Conservation (phyloP, 2,113 vertebrate species). For the Pelecanoides urinatrix region DNA sequence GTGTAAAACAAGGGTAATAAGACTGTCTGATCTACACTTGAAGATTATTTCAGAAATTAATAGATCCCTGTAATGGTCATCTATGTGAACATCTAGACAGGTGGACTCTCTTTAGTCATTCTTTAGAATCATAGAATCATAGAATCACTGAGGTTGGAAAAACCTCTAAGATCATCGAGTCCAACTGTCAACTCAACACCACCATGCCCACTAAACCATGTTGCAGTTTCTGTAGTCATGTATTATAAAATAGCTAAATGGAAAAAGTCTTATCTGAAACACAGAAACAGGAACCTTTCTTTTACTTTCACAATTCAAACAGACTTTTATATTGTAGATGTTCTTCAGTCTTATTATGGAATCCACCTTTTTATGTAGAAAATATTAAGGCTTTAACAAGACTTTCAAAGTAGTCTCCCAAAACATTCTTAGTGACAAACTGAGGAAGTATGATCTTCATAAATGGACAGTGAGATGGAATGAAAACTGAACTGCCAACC, state of each 20-base stretch:
- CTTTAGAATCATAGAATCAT: too few species aligned
- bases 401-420: neutral
- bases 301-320: neutral
- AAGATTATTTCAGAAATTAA: neutral
- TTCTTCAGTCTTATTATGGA: neutral
- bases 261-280: neutral
- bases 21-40: neutral
- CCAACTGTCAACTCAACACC: too few species aligned
- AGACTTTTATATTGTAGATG: neutral
- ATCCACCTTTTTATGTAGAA: neutral
- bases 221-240: neutral
- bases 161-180: too few species aligned
- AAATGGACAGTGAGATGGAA: neutral
- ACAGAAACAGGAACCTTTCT: neutral
- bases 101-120: neutral
- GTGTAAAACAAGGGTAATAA: neutral
- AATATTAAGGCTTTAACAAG: neutral
- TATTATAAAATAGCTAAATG: neutral
- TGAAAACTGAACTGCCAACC: neutral
- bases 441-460: neutral
- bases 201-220: too few species aligned
- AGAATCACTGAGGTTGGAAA: too few species aligned
- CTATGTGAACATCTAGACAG: neutral
- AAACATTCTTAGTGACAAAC: neutral
- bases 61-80: neutral